Evolutionary conservation across 2,888 invertebrate genomes (phyloP).

Genomic region (Amblyteles armatorius): DNA sequence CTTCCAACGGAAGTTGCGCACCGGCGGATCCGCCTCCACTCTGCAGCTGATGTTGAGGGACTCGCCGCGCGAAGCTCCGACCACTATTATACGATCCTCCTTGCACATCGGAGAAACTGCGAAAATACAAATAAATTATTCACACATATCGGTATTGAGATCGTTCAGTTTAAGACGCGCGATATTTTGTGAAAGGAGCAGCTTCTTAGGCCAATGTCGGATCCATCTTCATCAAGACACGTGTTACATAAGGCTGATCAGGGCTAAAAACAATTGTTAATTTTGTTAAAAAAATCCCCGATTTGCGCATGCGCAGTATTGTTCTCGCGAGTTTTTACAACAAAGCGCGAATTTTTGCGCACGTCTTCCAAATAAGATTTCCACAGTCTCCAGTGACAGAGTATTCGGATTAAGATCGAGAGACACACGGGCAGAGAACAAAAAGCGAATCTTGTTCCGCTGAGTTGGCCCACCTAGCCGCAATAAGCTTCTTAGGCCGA

Average conservation of each 20-base stretch:
- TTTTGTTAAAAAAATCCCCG: no score
- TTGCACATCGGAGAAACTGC: constrained; percentile 94
- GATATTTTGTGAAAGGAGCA: no score
- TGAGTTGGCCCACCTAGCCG: not conserved
- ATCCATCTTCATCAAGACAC: not conserved
- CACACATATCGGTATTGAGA: not conserved
- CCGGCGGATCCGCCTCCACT: constrained; percentile 96
- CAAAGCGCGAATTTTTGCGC: no score
- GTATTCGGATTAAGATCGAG: not conserved
- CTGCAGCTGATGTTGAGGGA: constrained; percentile 94
- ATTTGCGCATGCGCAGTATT: no score
- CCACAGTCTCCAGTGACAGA: not conserved
- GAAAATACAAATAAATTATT: constrained; percentile 68
- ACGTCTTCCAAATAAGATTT: not conserved
- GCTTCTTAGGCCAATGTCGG: constrained; percentile 15
- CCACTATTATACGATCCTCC: constrained; percentile 91
- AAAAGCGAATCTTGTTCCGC: not conserved
- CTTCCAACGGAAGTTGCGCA: constrained; percentile 96
- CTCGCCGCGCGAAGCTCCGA: constrained; percentile 95
- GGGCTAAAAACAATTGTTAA: no score
- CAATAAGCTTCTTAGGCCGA: constrained; percentile 24
- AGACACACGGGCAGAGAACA: not conserved
- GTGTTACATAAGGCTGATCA: no score
- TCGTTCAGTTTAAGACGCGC: not conserved
- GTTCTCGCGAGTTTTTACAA: no score